These are phyloP conservation scores for Drosophila sproati DNA, from an alignment of 1,140 invertebrate genomes.

Conservation along the genomic window DNA sequence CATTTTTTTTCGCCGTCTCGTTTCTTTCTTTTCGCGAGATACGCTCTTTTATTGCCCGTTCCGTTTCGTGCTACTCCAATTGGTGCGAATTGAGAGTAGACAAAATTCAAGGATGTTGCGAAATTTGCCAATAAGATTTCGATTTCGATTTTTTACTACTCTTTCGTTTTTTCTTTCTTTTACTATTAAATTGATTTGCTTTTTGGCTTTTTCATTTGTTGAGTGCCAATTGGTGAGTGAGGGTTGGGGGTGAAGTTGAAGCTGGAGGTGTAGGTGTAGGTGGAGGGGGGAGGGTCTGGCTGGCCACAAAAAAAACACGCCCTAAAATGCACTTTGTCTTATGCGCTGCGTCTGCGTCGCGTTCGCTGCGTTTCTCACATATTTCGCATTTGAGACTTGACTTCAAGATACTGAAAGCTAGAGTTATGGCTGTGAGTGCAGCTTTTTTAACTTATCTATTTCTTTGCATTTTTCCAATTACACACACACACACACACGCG, in stretches of 20 bases:
- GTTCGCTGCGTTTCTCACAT: constrained; percentile 37
- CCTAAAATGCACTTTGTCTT: constrained; percentile 67
- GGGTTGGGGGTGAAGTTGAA: constrained; percentile 9
- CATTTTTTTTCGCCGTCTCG: constrained; percentile 55
- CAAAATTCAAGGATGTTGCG: constrained; percentile 76
- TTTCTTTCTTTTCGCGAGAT: constrained; percentile 53
- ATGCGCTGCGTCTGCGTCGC: constrained; percentile 30
- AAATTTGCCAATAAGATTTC: constrained; percentile 50
- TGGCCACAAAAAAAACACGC: constrained; percentile 55
- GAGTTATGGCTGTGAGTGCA: constrained; percentile 29
- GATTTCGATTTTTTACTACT: constrained; percentile 6
- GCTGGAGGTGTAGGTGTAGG: neutral
- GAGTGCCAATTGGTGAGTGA: constrained; percentile 22
- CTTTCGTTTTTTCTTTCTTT: constrained; percentile 13
- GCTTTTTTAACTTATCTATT: constrained; percentile 58
- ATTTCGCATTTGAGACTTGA: constrained; percentile 25
- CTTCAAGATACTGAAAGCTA: constrained; percentile 13
- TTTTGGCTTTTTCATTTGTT: constrained; percentile 35
- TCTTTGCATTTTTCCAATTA: constrained; percentile 73
- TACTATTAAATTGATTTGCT: constrained; percentile 23
- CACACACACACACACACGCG: constrained; percentile 57
- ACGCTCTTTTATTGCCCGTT: constrained; percentile 43
- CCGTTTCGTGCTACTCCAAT: constrained; percentile 53
- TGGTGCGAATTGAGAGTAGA: constrained; percentile 75
- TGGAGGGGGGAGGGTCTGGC: constrained; percentile 34